Conservation (phyloP, 2,888 invertebrate genomes). For the Hyles lineata region DNA sequence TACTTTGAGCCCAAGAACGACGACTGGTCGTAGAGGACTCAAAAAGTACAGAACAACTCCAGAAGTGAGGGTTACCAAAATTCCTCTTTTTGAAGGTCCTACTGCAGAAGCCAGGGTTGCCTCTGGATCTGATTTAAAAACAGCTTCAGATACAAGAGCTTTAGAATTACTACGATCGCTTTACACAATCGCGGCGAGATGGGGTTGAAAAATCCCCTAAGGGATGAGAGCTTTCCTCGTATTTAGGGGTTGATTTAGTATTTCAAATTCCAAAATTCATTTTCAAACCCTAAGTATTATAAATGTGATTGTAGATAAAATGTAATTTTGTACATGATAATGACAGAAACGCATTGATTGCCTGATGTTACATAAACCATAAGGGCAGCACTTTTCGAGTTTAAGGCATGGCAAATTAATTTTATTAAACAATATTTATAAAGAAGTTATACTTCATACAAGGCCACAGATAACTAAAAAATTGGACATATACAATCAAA, state of each 20-base stretch:
- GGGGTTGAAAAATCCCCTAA: slow-evolving; percentile 82
- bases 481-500: too few relatives aligned
- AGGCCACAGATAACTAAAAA: too few relatives aligned
- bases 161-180: slow-evolving; percentile 92
- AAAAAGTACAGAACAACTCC: slow-evolving; percentile 69
- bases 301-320: slow-evolving; percentile 35
- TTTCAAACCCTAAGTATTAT: slow-evolving; percentile 54
- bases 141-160: slow-evolving; percentile 90
- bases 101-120: slow-evolving; percentile 74
- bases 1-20: slow-evolving; percentile 63
- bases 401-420: background rate
- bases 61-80: slow-evolving; percentile 55
- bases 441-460: too few relatives aligned
- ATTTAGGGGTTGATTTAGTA: slow-evolving; percentile 56
- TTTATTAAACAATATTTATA: background rate
- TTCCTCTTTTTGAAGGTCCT: slow-evolving; percentile 64
- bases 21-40: slow-evolving; percentile 66
- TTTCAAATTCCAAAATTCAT: slow-evolving; percentile 26
- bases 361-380: slow-evolving; percentile 13
- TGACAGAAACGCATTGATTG: background rate
- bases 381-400: background rate
- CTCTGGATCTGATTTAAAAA: slow-evolving; percentile 64
- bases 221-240: slow-evolving; percentile 52
- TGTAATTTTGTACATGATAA: slow-evolving; percentile 33
- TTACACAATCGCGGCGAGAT: slow-evolving; percentile 93